A percentile compares a stretch with the other conserved stretches of the same genome.
phyloP scores from a whole-genome alignment of 2,113 vertebrate species.

The Electrona antarctica region DNA sequence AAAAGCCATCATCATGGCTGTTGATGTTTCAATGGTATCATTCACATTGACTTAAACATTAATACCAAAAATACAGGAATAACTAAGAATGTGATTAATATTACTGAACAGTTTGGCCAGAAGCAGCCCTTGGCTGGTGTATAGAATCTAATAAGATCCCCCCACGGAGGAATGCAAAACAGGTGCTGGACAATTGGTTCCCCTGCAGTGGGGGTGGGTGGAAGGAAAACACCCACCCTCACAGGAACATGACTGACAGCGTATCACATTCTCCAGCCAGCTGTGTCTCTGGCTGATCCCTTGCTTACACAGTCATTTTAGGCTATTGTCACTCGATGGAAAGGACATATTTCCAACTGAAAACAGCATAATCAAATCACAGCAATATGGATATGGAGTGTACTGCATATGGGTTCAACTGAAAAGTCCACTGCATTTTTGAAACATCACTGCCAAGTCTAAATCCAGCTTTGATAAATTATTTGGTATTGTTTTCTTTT shows the following conservation, averaged over 20 bases:
- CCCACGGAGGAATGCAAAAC: slow-evolving; percentile 74
- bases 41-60: not conserved
- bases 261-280: slow-evolving; percentile 74
- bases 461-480: not conserved
- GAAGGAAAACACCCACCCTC: slow-evolving; percentile 70
- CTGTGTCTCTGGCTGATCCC: slow-evolving; percentile 67
- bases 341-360: not conserved
- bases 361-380: not conserved
- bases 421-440: not conserved
- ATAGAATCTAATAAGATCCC: slow-evolving; percentile 46
- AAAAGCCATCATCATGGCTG: not conserved
- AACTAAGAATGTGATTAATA: slow-evolving; percentile 11
- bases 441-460: not conserved
- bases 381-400: slow-evolving; percentile 1
- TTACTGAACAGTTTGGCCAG: slow-evolving; percentile 26
- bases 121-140: slow-evolving; percentile 23
- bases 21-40: not conserved
- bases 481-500: slow-evolving; percentile 6
- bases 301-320: slow-evolving; percentile 9
- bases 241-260: slow-evolving; percentile 68
- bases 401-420: slow-evolving; percentile 7
- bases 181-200: slow-evolving; percentile 76
- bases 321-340: too few species aligned
- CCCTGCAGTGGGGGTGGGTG: slow-evolving; percentile 55
- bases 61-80: not conserved